A percentile compares a stretch with the other conserved stretches of the same genome.
Conservation (phyloP, 2,797 vertebrate species). For the Acomys russatus region DNA sequence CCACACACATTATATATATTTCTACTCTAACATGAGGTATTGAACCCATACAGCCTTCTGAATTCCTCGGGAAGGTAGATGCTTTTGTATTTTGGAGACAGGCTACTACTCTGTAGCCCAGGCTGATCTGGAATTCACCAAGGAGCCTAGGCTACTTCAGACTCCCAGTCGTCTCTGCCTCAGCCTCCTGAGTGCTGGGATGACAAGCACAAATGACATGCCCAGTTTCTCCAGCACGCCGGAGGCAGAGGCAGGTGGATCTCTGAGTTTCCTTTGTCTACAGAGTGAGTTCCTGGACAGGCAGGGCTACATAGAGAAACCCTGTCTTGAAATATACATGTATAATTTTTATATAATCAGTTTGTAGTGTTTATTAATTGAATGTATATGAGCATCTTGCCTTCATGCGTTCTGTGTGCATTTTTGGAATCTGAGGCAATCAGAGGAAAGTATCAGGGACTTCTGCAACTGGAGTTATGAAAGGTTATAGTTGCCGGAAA, state of each 20-base stretch:
- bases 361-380: neutral
- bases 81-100: neutral
- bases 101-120: neutral
- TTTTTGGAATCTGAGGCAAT: neutral
- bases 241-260: neutral
- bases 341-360: neutral
- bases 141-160: neutral
- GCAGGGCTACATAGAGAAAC: neutral
- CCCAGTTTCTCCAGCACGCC: neutral
- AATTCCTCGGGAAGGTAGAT: neutral
- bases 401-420: neutral
- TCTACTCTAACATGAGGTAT: no score
- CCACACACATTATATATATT: no score
- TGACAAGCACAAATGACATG: neutral
- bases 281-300: neutral
- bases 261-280: neutral
- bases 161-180: neutral
- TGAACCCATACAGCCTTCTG: neutral
- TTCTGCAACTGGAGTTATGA: neutral
- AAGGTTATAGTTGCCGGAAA: neutral
- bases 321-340: no score
- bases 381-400: neutral
- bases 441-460: neutral
- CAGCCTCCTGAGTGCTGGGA: neutral
- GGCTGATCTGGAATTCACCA: neutral